Conservation (phyloP, 2,113 vertebrate species). For the human region DNA sequence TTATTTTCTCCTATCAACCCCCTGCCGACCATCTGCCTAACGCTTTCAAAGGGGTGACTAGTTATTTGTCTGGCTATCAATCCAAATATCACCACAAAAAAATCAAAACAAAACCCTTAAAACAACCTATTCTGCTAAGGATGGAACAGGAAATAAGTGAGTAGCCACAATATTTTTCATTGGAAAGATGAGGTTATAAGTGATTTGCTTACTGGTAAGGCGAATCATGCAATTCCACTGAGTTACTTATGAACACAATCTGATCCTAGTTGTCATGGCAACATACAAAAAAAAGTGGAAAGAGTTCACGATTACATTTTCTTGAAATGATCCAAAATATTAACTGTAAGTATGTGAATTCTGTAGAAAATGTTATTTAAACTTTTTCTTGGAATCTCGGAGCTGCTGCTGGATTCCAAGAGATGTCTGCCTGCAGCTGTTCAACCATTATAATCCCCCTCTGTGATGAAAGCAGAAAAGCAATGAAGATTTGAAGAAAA, state of each 20-base stretch:
- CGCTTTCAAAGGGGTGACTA: neutral
- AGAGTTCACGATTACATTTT: slow-evolving; percentile 44
- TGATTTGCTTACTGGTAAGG: neutral
- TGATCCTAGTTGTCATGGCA: slow-evolving; percentile 65
- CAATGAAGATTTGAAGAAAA: slow-evolving; percentile 26
- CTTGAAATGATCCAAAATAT: slow-evolving; percentile 63
- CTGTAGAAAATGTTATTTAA: slow-evolving; percentile 42
- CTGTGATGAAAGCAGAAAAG: slow-evolving; percentile 15
- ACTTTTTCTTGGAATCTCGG: slow-evolving; percentile 45
- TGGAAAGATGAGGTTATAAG: neutral
- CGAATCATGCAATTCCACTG: neutral
- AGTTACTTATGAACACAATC: slow-evolving; percentile 51
- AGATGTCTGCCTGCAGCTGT: neutral
- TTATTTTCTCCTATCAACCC: neutral
- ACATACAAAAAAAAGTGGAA: slow-evolving; percentile 11
- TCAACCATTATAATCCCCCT: neutral
- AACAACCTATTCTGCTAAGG: neutral
- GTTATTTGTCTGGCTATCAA: neutral
- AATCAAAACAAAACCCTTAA: neutral
- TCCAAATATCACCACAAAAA: neutral
- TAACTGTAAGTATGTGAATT: slow-evolving; percentile 44
- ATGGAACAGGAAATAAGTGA: neutral
- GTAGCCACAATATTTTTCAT: neutral
- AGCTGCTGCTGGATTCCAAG: neutral
- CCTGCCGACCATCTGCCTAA: neutral